Percentiles rank a stretch among this genome's conserved stretches.
Conservation (phyloP, 1,140 invertebrate genomes). For the Ephestia elutella region DNA sequence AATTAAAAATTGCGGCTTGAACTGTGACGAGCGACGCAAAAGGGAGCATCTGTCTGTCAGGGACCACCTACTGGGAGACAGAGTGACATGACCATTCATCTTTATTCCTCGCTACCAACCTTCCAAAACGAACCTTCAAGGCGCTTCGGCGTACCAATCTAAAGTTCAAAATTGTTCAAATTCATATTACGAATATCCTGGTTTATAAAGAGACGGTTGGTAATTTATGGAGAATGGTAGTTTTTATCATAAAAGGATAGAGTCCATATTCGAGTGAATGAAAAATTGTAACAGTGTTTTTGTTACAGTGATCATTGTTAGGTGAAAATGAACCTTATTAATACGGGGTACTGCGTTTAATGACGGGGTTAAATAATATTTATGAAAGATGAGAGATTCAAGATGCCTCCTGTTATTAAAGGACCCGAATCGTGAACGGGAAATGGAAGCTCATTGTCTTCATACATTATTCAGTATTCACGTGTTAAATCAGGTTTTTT, state of each 20-base stretch:
- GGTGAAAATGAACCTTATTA: conserved; percentile 43
- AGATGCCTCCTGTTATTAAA: neutral
- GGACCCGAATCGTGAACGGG: neutral
- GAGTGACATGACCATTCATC: conserved; percentile 30
- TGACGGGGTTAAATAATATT: conserved; percentile 6
- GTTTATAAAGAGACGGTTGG: conserved; percentile 22
- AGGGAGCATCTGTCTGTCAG: conserved; percentile 60
- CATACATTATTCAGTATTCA: conserved; percentile 1
- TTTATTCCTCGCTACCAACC: conserved; percentile 27
- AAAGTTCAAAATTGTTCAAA: conserved; percentile 5
- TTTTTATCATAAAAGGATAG: conserved; percentile 36
- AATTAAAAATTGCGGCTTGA: conserved; percentile 30
- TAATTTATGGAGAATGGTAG: conserved; percentile 42
- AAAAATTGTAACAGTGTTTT: conserved; percentile 46
- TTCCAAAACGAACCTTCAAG: neutral
- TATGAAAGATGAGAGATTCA: neutral
- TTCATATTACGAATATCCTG: neutral
- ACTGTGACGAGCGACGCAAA: conserved; percentile 44
- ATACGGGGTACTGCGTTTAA: conserved; percentile 7
- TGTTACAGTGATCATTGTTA: conserved; percentile 36
- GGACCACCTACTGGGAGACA: conserved; percentile 58
- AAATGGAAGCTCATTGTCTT: neutral
- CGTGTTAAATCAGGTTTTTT: neutral
- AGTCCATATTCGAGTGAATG: conserved; percentile 38
- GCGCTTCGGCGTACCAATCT: neutral